These are phyloP conservation scores for Scleropages formosus DNA, from an alignment of 2,797 vertebrate species.

Conservation along the genomic window DNA sequence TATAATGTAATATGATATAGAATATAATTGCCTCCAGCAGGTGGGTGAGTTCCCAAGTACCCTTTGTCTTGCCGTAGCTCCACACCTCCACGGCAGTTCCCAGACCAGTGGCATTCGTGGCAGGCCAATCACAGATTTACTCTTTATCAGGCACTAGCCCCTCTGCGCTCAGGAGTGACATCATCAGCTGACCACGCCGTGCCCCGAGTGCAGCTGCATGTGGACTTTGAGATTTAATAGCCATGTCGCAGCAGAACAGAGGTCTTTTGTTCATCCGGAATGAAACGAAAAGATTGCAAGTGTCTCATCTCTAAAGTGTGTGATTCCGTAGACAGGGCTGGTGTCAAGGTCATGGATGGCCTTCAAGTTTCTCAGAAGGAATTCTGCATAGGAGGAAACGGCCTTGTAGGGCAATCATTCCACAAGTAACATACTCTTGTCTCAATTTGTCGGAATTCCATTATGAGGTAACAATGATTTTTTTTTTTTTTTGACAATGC, in stretches of 20 bases:
- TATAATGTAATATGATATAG: conserved; percentile 70
- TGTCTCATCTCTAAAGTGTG: background rate
- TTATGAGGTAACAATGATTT: conserved; percentile 53
- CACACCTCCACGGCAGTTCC: conserved; percentile 54
- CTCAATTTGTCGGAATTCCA: background rate
- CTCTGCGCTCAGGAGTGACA: conserved; percentile 34
- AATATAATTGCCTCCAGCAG: conserved; percentile 56
- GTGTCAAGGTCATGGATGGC: background rate
- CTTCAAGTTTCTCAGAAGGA: background rate
- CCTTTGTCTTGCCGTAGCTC: conserved; percentile 54
- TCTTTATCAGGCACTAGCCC: conserved; percentile 29
- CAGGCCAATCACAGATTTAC: conserved; percentile 33
- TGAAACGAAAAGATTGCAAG: conserved; percentile 38
- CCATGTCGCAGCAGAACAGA: conserved; percentile 48
- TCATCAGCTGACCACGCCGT: conserved; percentile 43
- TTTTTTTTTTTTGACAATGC: conserved; percentile 53
- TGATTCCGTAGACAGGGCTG: background rate
- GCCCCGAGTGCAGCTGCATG: conserved; percentile 32
- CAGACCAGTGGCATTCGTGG: conserved; percentile 29
- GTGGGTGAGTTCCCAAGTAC: conserved; percentile 63
- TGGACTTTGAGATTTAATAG: conserved; percentile 63
- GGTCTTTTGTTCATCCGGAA: conserved; percentile 48
- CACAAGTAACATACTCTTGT: background rate
- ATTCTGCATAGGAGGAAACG: background rate
- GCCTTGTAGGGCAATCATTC: background rate